Conservation (phyloP, 2,113 vertebrate species). For the Notothenia coriiceps region DNA sequence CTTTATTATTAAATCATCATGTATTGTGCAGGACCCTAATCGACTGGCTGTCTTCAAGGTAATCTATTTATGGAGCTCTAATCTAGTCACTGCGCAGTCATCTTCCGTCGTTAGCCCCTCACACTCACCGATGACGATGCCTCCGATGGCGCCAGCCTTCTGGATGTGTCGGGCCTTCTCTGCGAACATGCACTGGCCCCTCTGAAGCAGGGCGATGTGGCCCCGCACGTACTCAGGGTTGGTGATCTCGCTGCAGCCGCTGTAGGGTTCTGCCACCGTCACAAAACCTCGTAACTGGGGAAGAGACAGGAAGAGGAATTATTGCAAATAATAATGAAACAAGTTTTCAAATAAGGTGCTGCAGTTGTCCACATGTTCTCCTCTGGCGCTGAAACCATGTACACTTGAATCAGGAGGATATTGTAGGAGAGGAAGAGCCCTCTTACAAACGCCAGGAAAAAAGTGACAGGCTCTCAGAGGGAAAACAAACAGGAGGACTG, state of each 20-base stretch:
- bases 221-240: slow-evolving; percentile 91
- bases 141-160: slow-evolving; percentile 95
- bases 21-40: slow-evolving; percentile 3
- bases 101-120: slow-evolving; percentile 16
- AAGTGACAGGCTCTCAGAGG: slow-evolving; percentile 9
- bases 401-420: slow-evolving; percentile 14
- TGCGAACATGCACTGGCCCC: slow-evolving; percentile 99
- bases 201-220: slow-evolving; percentile 94
- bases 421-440: slow-evolving; percentile 9
- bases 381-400: not conserved
- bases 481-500: slow-evolving; percentile 28
- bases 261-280: slow-evolving; percentile 93
- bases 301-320: not conserved
- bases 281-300: slow-evolving; percentile 93
- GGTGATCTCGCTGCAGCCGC: slow-evolving; percentile 92
- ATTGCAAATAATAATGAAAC: not conserved
- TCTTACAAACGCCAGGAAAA: slow-evolving; percentile 9
- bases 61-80: slow-evolving; percentile 54
- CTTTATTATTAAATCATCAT: slow-evolving; percentile 6
- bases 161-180: slow-evolving; percentile 97
- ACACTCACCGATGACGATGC: slow-evolving; percentile 95
- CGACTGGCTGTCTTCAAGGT: slow-evolving; percentile 31
- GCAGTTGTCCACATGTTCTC: not conserved
- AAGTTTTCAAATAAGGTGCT: not conserved
- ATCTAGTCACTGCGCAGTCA: slow-evolving; percentile 44